Conservation (phyloP, 2,113 vertebrate genomes). For the Mastomys natalensis region DNA sequence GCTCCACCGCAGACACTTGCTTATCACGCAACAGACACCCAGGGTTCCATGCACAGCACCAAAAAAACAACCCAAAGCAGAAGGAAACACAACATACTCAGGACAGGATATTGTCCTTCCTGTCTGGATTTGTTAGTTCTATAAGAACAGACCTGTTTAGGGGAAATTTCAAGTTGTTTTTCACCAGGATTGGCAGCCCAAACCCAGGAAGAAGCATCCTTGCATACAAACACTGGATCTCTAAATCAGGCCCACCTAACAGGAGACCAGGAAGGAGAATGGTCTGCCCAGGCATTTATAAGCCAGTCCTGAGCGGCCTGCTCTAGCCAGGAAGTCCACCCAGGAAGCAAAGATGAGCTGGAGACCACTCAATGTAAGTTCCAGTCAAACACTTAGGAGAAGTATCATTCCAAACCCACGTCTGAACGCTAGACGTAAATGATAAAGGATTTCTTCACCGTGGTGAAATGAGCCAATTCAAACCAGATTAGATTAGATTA, state of each 20-base stretch:
- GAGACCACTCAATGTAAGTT: neutral
- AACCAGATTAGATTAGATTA: too few species aligned
- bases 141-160: neutral
- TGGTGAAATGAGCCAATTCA: too few species aligned
- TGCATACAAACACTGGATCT: neutral
- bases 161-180: neutral
- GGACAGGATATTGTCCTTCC: slow-evolving; percentile 48
- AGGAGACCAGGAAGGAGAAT: neutral
- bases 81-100: neutral
- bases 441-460: neutral
- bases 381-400: slow-evolving; percentile 9
- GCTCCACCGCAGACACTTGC: neutral
- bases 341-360: neutral
- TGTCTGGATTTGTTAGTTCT: slow-evolving; percentile 73
- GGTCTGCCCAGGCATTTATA: neutral
- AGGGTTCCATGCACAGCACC: neutral
- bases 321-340: neutral
- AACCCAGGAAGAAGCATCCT: neutral
- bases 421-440: slow-evolving; percentile 17
- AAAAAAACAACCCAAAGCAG: neutral
- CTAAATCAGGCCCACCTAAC: neutral
- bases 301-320: neutral
- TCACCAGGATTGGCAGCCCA: neutral
- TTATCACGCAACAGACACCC: accelerated
- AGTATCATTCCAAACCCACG: neutral